These are phyloP conservation scores for Oncorhynchus kisutch DNA, from an alignment of 2,113 vertebrate species.

Conservation along the genomic window DNA sequence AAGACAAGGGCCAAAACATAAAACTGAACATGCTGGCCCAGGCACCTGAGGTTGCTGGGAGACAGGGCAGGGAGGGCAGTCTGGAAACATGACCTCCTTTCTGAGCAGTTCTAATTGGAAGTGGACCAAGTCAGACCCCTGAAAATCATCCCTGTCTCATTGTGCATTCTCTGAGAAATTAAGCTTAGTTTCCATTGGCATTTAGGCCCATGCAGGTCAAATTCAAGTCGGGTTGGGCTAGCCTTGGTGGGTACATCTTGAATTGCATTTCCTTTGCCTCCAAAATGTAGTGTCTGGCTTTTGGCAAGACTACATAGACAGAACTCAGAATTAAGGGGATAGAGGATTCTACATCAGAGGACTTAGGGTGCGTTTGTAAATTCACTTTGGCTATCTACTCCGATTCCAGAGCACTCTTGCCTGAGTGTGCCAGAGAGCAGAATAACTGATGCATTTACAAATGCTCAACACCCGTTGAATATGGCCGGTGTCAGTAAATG, in stretches of 20 bases:
- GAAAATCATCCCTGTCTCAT: background rate
- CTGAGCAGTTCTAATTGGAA: conserved; percentile 10
- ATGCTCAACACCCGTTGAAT: no score
- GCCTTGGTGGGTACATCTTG: no score
- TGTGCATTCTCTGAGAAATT: background rate
- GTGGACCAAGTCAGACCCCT: conserved; percentile 14
- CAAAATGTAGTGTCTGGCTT: background rate
- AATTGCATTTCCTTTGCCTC: no score
- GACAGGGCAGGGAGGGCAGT: conserved; percentile 30
- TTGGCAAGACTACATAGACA: conserved; percentile 10
- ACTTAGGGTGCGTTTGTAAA: no score
- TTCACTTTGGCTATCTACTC: no score
- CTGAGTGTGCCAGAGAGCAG: no score
- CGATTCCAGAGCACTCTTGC: no score
- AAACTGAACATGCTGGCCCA: conserved; percentile 68
- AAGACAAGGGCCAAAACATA: conserved; percentile 68
- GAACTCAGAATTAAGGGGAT: background rate
- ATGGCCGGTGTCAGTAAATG: no score
- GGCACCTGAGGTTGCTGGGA: conserved; percentile 49
- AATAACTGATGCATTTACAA: no score
- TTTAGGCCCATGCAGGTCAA: no score
- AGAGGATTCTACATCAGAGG: no score
- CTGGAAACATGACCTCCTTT: conserved; percentile 48
- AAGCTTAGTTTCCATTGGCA: background rate
- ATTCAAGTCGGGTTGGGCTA: no score